Percentiles rank a stretch among this genome's conserved stretches.
These are phyloP conservation scores for Achatina immaculata DNA, from an alignment of 1,140 invertebrate genomes.

Conservation along the genomic window DNA sequence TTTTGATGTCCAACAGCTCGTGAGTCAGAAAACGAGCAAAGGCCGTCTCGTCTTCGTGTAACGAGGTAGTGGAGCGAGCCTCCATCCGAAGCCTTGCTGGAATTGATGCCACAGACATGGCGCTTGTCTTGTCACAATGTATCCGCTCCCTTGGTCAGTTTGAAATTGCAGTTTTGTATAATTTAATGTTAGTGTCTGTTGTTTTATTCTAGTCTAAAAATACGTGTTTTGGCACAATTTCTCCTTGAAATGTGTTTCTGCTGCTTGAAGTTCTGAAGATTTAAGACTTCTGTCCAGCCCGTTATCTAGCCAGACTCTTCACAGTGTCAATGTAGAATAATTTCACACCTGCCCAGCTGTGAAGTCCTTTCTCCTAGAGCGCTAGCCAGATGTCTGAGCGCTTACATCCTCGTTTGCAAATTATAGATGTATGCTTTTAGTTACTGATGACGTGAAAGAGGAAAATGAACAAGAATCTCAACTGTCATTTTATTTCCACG, in stretches of 20 bases:
- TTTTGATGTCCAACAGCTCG: constrained; percentile 55
- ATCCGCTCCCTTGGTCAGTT: constrained; percentile 3
- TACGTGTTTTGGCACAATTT: too few relatives aligned
- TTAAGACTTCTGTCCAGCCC: too few relatives aligned
- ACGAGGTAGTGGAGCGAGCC: constrained; percentile 1
- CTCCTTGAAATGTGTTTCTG: too few relatives aligned
- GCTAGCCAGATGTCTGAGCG: not conserved
- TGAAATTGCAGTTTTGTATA: not conserved
- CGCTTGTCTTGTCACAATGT: not conserved
- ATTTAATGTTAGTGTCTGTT: not conserved
- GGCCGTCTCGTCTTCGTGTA: not conserved
- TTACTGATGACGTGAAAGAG: too few relatives aligned
- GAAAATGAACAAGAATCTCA: too few relatives aligned
- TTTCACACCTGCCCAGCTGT: too few relatives aligned
- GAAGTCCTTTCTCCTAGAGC: too few relatives aligned
- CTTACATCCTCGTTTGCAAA: not conserved
- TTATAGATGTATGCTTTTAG: not conserved
- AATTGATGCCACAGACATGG: constrained; percentile 29
- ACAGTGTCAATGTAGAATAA: too few relatives aligned
- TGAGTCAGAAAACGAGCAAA: constrained; percentile 26
- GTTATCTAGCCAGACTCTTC: too few relatives aligned
- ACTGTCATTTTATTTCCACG: too few relatives aligned
- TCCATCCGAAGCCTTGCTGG: constrained; percentile 20
- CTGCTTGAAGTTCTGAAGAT: too few relatives aligned
- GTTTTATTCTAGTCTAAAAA: not conserved